phyloP scores from a whole-genome alignment of 2,113 vertebrate genomes.

The Choloepus hoffmanni region DNA sequence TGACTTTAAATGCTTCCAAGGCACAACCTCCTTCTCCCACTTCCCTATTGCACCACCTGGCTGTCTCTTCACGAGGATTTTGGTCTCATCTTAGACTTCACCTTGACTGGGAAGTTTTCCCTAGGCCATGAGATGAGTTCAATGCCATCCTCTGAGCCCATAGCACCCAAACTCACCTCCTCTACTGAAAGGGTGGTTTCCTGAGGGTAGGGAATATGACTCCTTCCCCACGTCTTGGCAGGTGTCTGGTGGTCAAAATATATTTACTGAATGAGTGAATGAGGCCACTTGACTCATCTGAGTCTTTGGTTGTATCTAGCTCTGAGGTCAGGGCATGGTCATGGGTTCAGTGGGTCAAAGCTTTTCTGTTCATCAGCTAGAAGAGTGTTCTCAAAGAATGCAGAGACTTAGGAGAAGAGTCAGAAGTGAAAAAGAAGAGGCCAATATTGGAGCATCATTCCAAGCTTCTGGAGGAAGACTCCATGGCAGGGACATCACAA shows the following conservation, averaged over 20 bases:
- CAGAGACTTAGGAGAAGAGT: neutral
- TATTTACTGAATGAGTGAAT: neutral
- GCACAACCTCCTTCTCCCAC: too few species aligned
- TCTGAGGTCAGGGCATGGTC: neutral
- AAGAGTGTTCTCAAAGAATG: neutral
- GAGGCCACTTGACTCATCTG: neutral
- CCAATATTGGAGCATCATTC: neutral
- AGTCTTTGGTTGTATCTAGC: neutral
- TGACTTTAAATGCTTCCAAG: too few species aligned
- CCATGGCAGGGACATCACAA: neutral
- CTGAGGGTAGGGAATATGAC: neutral
- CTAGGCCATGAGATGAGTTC: too few species aligned
- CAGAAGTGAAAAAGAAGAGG: neutral
- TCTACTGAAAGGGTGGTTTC: neutral
- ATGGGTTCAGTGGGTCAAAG: too few species aligned
- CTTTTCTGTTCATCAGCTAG: too few species aligned
- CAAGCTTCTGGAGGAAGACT: neutral
- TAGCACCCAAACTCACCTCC: neutral
- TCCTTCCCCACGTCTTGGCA: neutral
- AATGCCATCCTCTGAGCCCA: neutral
- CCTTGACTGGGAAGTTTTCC: neutral
- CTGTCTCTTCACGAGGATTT: neutral
- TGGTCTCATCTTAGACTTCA: neutral
- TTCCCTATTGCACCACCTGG: accelerated
- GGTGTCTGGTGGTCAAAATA: neutral